Conservation (phyloP, 1,140 invertebrate genomes). For the Drosophila nasuta region DNA sequence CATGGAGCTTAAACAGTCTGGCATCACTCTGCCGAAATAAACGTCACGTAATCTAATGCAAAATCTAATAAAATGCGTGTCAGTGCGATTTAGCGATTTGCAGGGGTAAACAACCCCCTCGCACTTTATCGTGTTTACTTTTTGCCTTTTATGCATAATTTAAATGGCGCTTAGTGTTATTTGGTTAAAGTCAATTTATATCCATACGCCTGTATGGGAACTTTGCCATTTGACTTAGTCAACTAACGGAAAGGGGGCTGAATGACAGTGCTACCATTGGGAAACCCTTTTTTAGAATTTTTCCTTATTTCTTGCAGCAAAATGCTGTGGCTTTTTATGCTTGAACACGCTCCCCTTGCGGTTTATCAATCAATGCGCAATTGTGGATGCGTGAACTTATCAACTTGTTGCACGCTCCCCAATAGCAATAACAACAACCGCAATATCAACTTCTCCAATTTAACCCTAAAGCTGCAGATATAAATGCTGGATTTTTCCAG, state of each 20-base stretch:
- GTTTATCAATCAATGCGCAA: conserved; percentile 37
- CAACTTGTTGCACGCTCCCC: conserved; percentile 37
- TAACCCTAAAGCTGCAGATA: not conserved
- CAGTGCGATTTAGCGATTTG: conserved; percentile 62
- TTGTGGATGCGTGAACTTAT: conserved; percentile 11
- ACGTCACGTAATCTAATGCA: conserved; percentile 74
- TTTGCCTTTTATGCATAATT: conserved; percentile 69
- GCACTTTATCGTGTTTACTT: conserved; percentile 54
- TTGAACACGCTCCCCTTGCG: conserved; percentile 44
- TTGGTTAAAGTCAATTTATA: conserved; percentile 66
- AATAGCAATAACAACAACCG: not conserved
- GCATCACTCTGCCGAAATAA: conserved; percentile 58
- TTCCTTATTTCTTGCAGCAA: conserved; percentile 13
- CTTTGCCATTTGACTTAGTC: conserved; percentile 49
- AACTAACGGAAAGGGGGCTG: not conserved
- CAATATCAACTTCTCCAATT: not conserved
- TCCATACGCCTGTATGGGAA: conserved; percentile 65
- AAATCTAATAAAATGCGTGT: conserved; percentile 75
- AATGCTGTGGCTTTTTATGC: conserved; percentile 22
- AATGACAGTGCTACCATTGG: not conserved
- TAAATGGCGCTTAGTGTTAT: conserved; percentile 58
- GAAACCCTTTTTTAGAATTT: conserved; percentile 43
- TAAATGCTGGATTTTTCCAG: not conserved
- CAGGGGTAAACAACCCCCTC: conserved; percentile 23
- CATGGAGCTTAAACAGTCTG: conserved; percentile 42